Evolutionary conservation across 2,797 vertebrate species (phyloP), one percentile per base, ranked within the genome.

Genomic region (Fratercula arctica): DNA sequence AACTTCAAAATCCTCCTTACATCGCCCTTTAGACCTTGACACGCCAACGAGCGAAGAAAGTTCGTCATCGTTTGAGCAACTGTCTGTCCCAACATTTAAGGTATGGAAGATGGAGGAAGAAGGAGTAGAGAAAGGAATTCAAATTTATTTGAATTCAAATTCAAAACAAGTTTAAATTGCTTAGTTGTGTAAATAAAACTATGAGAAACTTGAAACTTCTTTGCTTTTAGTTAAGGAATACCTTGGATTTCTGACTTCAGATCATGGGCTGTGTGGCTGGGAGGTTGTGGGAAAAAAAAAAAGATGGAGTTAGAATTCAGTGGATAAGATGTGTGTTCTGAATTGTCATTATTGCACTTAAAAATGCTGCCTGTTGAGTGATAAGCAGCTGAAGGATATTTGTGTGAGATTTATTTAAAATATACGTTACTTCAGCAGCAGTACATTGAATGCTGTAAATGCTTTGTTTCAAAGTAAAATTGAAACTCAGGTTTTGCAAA

Each of bases 31-130:
- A 66, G 99, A 99, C 79, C 98, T 99, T 41, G 99, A 99, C 95
- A 99, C 99, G 0, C 99, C 99, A 41, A 99, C 99, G 5, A 99
- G 99, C n/a, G 99, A 99, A 97, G 99, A 99, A 97, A 99, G 98
- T 96, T 98, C 99, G 0, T 96, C 98, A 45, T 99, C 98, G n/a
- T 99, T 99, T 97, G 99, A 99, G 88, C 99, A 99, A 46, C 98
- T 99, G 29, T 99, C 99, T 59, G 98, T 99, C 76, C 99, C 99
- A 39, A 98, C 97, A 74, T 99, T 99, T 97, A 99, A 99, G 99
- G 99, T 99, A 97, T 35, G 94, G 35, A 67, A 60, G n/a, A 11
- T 19, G 17, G 53, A 84, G 28, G 18, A 76, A 45, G 20, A 3
- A 66, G 31, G n/a, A 77, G 20, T 26, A 63, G 37, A 78, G 59